These are phyloP conservation scores for Actinernus sp. DNA, from an alignment of 92 coral and sea anemone species.

Conservation along the genomic window DNA sequence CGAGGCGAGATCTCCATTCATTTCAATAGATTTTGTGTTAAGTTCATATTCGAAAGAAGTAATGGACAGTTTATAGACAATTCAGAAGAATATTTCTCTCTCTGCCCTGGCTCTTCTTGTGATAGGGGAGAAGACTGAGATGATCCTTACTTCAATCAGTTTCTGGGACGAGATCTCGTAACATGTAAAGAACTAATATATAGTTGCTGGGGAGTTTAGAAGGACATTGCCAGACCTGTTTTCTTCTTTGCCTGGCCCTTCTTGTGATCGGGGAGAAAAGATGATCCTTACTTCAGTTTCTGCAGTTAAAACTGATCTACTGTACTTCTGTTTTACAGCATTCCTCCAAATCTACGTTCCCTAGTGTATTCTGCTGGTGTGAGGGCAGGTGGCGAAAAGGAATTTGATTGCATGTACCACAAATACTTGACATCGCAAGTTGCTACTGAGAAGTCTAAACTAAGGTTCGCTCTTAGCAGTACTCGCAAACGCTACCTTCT, in stretches of 20 bases:
- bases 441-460: conserved; percentile 85
- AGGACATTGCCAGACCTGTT: too few species aligned
- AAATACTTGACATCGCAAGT: conserved; percentile 56
- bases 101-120: too few species aligned
- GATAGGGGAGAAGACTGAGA: too few species aligned
- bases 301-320: neutral
- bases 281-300: neutral
- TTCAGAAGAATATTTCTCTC: too few species aligned
- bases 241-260: neutral
- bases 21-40: too few species aligned
- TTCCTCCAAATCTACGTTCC: conserved; percentile 82
- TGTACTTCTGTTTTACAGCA: conserved; percentile 30
- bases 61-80: too few species aligned
- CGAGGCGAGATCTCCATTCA: too few species aligned
- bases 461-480: conserved; percentile 70
- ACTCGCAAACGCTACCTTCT: conserved; percentile 42
- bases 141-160: too few species aligned
- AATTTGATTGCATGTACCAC: conserved; percentile 53
- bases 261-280: neutral
- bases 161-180: too few species aligned
- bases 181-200: too few species aligned
- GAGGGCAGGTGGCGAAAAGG: conserved; percentile 50
- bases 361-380: conserved; percentile 74
- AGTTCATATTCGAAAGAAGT: too few species aligned
- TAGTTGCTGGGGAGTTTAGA: too few species aligned